Evolutionary conservation across 2,888 invertebrate genomes (phyloP), one percentile per base, ranked within the genome.

Genomic region (Leistus spinibarbis): DNA sequence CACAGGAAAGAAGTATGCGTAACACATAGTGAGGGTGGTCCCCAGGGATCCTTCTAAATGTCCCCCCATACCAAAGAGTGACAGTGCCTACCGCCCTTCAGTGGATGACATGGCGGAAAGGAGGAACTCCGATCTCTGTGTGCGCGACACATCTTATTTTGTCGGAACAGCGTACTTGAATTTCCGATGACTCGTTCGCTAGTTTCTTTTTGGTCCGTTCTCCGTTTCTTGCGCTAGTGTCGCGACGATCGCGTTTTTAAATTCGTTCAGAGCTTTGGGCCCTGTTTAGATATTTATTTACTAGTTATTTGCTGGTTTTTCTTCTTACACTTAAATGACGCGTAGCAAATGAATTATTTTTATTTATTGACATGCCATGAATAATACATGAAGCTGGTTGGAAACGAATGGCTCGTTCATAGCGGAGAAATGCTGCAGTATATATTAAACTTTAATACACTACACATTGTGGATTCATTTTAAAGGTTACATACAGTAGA

Each of bases 111-210:
- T 40, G 13, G 40, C 40, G 7, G 40, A 40, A 40, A n/a, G n/a
- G n/a, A n/a, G n/a, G n/a, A 40, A 40, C 40, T 40, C 40, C 40
- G 40, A 40, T 40, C 40, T 40, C 40, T 13, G 13, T 40, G 40
- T 40, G 40, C 40, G 40, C 60, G 60, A 60, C 60, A 60, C 60
- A 60, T 60, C 60, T 60, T 60, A 60, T 60, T 60, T 60, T 60
- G 20, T 22, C 10, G 60, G 22, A 60, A 60, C 60, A 22, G 19
- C 60, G 60, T 22, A 60, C 60, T 19, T 60, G 60, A 60, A 60
- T 60, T 60, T 17, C 60, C 60, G 60, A 60, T 60, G 60, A 60
- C 60, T 60, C 19, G 22, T 19, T 10, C 60, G 5, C 60, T 16
- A 7, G 19, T 60, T 19, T 20, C 40, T 1, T 40, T 40, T 40